A percentile compares a stretch with the other conserved stretches of the same genome.
Conservation (phyloP, 2,888 invertebrate genomes). For the Ormyrus thymus region DNA sequence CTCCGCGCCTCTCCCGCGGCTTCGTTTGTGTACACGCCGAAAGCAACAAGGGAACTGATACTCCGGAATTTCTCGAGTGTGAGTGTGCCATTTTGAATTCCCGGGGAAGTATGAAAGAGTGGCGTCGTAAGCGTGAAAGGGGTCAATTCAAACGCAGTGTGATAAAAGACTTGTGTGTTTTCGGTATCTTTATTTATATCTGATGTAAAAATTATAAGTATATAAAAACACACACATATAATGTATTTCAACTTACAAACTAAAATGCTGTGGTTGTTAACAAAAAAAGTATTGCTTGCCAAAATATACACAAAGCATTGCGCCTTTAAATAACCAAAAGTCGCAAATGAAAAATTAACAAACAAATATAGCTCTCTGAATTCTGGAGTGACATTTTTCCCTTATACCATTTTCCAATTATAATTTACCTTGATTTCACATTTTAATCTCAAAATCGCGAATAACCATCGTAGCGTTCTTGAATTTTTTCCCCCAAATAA, state of each 20-base stretch:
- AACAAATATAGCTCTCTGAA: constrained; percentile 14
- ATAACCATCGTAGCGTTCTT: no score
- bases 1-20: neutral
- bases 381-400: constrained; percentile 9
- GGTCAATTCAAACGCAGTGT: constrained; percentile 38
- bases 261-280: constrained; percentile 35
- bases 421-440: no score
- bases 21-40: constrained; percentile 19
- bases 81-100: neutral
- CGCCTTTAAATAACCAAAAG: constrained; percentile 30
- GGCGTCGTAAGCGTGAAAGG: constrained; percentile 36
- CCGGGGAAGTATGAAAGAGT: neutral
- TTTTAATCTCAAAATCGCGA: no score
- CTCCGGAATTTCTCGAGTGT: neutral
- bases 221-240: constrained; percentile 18
- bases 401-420: neutral
- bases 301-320: constrained; percentile 37
- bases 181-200: constrained; percentile 35
- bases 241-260: constrained; percentile 19
- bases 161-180: constrained; percentile 23
- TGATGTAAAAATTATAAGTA: constrained; percentile 16
- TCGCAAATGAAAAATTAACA: constrained; percentile 23
- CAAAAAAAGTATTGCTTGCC: constrained; percentile 34
- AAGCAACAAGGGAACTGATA: constrained; percentile 35
- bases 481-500: no score